Evolutionary conservation across 2,888 invertebrate genomes (phyloP).

Genomic region (Sarcophaga rosellei): DNA sequence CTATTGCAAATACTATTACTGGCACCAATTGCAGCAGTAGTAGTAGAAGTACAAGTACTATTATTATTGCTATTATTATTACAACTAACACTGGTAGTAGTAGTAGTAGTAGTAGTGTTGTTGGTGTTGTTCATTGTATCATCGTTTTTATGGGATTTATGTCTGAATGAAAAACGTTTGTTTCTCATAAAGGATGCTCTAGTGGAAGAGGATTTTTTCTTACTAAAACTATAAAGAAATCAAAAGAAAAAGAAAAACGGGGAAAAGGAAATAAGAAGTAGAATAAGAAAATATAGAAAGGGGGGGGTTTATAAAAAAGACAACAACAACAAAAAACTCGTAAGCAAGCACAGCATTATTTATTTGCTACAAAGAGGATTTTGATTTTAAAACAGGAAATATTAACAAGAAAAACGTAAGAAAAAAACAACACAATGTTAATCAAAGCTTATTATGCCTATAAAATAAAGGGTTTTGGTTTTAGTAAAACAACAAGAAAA

Average conservation of each 20-base stretch:
- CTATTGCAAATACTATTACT: conserved; percentile 1
- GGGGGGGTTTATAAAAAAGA: conserved; percentile 8
- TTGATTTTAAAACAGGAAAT: conserved; percentile 10
- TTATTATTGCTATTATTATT: conserved; percentile 39
- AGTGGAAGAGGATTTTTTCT: conserved; percentile 73
- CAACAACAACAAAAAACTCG: conserved; percentile 6
- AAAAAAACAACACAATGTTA: neutral
- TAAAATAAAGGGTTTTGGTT: neutral
- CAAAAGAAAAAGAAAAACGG: conserved; percentile 22
- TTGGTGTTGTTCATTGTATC: conserved; percentile 67
- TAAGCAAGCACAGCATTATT: conserved; percentile 14
- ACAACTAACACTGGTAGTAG: conserved; percentile 52
- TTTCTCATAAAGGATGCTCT: conserved; percentile 77
- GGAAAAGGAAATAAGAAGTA: conserved; percentile 29
- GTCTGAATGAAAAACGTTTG: conserved; percentile 78
- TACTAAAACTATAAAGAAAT: conserved; percentile 75
- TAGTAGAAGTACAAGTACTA: conserved; percentile 50
- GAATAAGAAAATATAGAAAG: conserved; percentile 24
- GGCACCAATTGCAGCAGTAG: conserved; percentile 13
- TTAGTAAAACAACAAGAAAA: conserved; percentile 1
- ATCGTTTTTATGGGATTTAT: conserved; percentile 75
- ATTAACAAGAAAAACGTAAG: conserved; percentile 1
- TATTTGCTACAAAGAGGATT: neutral
- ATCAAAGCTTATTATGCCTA: no score
- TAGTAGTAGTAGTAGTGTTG: conserved; percentile 52